phyloP scores from a whole-genome alignment of 2,888 invertebrate genomes.

The Siphonodentalium dalli region DNA sequence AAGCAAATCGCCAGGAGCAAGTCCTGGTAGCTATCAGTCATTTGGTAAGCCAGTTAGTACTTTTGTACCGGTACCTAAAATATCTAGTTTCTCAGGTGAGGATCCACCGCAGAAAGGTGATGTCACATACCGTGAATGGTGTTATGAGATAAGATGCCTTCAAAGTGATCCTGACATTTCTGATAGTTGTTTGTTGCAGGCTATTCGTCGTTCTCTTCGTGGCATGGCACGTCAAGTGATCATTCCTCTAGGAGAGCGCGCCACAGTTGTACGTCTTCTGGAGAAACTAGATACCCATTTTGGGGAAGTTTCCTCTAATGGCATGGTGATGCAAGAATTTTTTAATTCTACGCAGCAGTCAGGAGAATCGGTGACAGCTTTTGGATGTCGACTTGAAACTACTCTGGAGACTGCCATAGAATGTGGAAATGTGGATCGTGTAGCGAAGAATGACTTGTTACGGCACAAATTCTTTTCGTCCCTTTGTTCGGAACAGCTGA shows the following conservation, averaged over 20 bases:
- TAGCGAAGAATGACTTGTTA: constrained; percentile 19
- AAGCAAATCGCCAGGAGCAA: no score
- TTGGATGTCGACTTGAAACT: constrained; percentile 20
- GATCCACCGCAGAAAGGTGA: constrained; percentile 21
- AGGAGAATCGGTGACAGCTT: constrained; percentile 17
- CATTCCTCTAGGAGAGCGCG: constrained; percentile 15
- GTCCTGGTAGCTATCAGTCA: no score
- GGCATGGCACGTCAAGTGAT: constrained; percentile 18
- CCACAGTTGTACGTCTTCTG: constrained; percentile 8
- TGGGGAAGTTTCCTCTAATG: constrained; percentile 15
- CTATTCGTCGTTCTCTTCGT: constrained; percentile 12
- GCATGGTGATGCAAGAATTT: constrained; percentile 20
- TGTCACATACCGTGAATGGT: constrained; percentile 14
- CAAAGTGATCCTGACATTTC: constrained; percentile 2
- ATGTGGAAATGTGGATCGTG: constrained; percentile 7
- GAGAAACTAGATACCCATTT: constrained; percentile 11
- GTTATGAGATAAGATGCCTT: constrained; percentile 11
- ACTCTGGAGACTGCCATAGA: constrained; percentile 14
- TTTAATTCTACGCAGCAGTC: constrained; percentile 11
- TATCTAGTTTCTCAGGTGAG: constrained; percentile 14
- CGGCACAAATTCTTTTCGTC: constrained; percentile 21
- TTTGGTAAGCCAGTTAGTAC: no score
- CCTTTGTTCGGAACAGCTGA: constrained; percentile 7
- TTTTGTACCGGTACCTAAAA: constrained; percentile 19
- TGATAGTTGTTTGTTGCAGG: constrained; percentile 1